Conservation (phyloP, 2,888 invertebrate species). For the Diarsia rubi region DNA sequence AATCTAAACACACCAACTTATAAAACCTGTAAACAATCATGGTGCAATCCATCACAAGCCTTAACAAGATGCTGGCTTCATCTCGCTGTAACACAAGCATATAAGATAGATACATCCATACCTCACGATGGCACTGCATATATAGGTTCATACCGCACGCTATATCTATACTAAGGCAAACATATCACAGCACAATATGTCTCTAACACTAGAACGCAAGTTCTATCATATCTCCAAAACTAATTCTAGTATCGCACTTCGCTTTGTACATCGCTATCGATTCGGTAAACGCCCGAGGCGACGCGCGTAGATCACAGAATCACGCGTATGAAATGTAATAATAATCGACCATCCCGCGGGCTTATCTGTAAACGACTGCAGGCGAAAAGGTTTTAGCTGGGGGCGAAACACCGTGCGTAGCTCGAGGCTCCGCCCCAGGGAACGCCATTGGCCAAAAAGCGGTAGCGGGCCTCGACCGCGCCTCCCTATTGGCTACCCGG, state of each 20-base stretch:
- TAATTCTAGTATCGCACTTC: slow-evolving; percentile 75
- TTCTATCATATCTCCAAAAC: slow-evolving; percentile 69
- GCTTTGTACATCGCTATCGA: slow-evolving; percentile 85
- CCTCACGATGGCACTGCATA: slow-evolving; percentile 91
- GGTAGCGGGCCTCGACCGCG: slow-evolving; percentile 80
- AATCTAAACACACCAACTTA: slow-evolving; percentile 20
- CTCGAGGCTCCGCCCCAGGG: slow-evolving; percentile 89
- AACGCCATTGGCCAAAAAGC: slow-evolving; percentile 85
- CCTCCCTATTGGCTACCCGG: slow-evolving; percentile 85
- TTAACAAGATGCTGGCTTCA: slow-evolving; percentile 29
- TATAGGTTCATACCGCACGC: slow-evolving; percentile 87
- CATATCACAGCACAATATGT: slow-evolving; percentile 86
- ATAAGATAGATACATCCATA: slow-evolving; percentile 79
- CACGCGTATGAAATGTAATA: slow-evolving; percentile 88
- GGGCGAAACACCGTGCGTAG: slow-evolving; percentile 88
- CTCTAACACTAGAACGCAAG: slow-evolving; percentile 78
- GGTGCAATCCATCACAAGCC: slow-evolving; percentile 46
- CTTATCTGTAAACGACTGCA: slow-evolving; percentile 91
- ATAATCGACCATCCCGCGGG: slow-evolving; percentile 90
- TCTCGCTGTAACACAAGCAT: slow-evolving; percentile 49
- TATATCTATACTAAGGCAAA: slow-evolving; percentile 89
- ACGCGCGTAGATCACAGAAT: slow-evolving; percentile 84
- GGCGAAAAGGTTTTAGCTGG: slow-evolving; percentile 90
- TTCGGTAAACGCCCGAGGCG: slow-evolving; percentile 83
- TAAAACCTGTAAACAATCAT: slow-evolving; percentile 32